These are phyloP conservation scores for Potorous gilbertii DNA, from an alignment of 2,797 vertebrate genomes.

Conservation along the genomic window DNA sequence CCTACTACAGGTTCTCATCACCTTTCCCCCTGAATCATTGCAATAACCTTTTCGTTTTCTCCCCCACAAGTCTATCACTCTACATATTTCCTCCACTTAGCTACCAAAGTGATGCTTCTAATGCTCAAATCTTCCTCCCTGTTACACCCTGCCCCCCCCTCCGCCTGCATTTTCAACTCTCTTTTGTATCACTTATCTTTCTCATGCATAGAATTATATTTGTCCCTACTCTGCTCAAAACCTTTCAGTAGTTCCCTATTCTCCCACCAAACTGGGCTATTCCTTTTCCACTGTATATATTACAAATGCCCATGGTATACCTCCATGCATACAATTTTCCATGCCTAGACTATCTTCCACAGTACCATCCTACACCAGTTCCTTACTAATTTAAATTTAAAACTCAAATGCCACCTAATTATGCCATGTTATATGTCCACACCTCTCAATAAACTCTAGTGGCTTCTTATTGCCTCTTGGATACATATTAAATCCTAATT, in stretches of 20 bases:
- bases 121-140: too few species aligned
- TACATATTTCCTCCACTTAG: background rate
- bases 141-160: too few species aligned
- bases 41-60: background rate
- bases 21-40: background rate
- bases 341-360: background rate
- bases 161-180: background rate
- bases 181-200: background rate
- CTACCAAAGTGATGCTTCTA: background rate
- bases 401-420: background rate
- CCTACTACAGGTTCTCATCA: background rate
- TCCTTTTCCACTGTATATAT: background rate
- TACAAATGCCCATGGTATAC: background rate
- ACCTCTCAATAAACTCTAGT: background rate
- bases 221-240: background rate
- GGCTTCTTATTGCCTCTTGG: background rate
- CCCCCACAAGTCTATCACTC: background rate
- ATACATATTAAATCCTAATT: slow-evolving; percentile 4
- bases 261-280: background rate
- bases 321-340: background rate
- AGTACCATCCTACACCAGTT: background rate
- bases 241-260: background rate
- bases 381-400: background rate
- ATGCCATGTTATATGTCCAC: background rate
- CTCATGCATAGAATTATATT: background rate